Conservation (phyloP, 2,797 vertebrate genomes). For the Chiloscyllium punctatum region DNA sequence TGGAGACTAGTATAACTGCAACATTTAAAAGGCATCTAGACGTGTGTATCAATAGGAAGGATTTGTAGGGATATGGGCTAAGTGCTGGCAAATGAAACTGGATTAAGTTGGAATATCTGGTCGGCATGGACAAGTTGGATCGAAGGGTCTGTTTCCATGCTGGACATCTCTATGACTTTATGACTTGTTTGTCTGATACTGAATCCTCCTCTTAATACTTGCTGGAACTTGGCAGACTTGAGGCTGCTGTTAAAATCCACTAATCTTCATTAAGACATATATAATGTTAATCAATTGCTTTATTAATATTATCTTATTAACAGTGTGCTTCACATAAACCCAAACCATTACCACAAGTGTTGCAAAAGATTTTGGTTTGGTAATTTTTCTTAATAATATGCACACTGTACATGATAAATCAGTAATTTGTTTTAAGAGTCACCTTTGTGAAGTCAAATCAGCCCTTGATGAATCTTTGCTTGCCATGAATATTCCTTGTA, state of each 20-base stretch:
- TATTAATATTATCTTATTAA: background rate
- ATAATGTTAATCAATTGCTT: background rate
- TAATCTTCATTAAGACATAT: background rate
- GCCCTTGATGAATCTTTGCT: constrained; percentile 8
- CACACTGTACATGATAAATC: background rate
- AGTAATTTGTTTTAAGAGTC: background rate
- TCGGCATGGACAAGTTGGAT: no score
- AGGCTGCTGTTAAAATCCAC: background rate
- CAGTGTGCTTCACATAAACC: background rate
- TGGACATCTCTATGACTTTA: no score
- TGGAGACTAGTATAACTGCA: no score
- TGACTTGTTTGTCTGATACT: background rate
- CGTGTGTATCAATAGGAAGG: no score
- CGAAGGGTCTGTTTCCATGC: no score
- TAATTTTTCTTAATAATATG: background rate
- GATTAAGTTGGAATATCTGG: no score
- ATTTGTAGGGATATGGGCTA: no score
- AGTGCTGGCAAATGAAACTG: no score
- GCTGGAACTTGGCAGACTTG: background rate
- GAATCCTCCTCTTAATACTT: background rate
- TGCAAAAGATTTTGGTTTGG: background rate
- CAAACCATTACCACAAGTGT: background rate
- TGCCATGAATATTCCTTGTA: background rate
- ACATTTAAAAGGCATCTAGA: no score
- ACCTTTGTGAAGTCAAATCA: background rate